These are phyloP conservation scores for Lordiphosa andalusiaca DNA, from an alignment of 2,888 invertebrate species.

Conservation along the genomic window DNA sequence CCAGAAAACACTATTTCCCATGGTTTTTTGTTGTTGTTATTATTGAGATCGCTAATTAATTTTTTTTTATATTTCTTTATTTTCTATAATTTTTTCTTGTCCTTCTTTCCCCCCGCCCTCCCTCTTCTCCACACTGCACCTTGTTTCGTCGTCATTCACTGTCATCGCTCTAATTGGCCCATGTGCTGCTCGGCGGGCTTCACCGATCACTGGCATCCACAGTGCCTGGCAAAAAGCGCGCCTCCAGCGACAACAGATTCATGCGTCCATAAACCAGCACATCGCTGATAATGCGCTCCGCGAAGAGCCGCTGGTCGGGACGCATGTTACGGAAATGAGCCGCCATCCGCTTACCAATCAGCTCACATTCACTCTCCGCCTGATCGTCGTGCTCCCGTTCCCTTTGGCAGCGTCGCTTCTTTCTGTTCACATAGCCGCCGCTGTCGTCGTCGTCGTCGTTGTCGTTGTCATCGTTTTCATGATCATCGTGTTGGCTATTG, in stretches of 20 bases:
- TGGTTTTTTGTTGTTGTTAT: too few species aligned
- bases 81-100: neutral
- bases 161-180: slow-evolving; percentile 7
- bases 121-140: neutral
- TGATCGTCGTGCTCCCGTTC: slow-evolving; percentile 11
- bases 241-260: slow-evolving; percentile 50
- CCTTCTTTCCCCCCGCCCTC: too few species aligned
- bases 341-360: slow-evolving; percentile 59
- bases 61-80: neutral
- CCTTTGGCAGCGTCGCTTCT: slow-evolving; percentile 2
- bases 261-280: slow-evolving; percentile 57
- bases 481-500: slow-evolving; percentile 12
- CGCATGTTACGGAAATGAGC: slow-evolving; percentile 59
- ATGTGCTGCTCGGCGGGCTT: too few species aligned
- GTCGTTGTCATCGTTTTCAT: neutral
- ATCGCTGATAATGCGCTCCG: slow-evolving; percentile 58
- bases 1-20: too few species aligned
- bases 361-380: slow-evolving; percentile 50
- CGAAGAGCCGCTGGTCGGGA: slow-evolving; percentile 56
- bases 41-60: too few species aligned
- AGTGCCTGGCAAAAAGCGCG: slow-evolving; percentile 45
- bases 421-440: neutral
- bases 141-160: neutral
- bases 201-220: slow-evolving; percentile 4
- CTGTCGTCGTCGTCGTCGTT: slow-evolving; percentile 18